Percentiles rank a stretch among this genome's conserved stretches.
Conservation (phyloP, 2,888 invertebrate genomes). For the Tipula helvola region DNA sequence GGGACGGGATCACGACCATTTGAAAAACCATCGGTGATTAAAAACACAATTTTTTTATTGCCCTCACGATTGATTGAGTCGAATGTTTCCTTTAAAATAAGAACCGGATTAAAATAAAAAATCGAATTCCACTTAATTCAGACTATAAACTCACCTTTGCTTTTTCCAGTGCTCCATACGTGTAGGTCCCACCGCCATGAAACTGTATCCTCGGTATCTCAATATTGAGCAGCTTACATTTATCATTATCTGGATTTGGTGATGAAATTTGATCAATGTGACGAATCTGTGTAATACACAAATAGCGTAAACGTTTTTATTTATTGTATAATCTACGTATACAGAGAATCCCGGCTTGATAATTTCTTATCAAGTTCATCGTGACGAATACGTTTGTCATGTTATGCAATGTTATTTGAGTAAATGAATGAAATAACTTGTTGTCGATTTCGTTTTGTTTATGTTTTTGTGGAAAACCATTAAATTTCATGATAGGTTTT, state of each 20-base stretch:
- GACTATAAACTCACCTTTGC: conserved; percentile 39
- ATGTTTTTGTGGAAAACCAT: neutral
- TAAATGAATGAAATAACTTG: neutral
- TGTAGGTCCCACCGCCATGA: conserved; percentile 55
- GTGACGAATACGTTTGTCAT: neutral
- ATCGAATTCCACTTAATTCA: too few species aligned
- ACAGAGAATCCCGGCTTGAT: neutral
- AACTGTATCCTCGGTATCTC: conserved; percentile 47
- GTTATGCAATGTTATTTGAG: neutral
- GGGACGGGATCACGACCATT: conserved; percentile 55
- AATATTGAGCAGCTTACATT: conserved; percentile 48
- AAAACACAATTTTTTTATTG: conserved; percentile 47
- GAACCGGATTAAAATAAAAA: neutral
- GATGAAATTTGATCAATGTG: conserved; percentile 49
- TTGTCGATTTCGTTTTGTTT: neutral
- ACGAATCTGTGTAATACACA: conserved; percentile 23
- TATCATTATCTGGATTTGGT: conserved; percentile 41
- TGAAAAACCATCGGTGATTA: conserved; percentile 59
- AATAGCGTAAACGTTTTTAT: neutral
- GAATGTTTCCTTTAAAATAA: conserved; percentile 36
- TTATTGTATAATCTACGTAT: neutral
- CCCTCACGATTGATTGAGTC: conserved; percentile 30
- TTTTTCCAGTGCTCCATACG: conserved; percentile 50
- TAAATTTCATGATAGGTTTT: neutral
- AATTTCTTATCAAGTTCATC: conserved; percentile 4